Base-by-base conservation (phyloP, 2,888 invertebrate species). In the Agriopis aurantiaria region DNA sequence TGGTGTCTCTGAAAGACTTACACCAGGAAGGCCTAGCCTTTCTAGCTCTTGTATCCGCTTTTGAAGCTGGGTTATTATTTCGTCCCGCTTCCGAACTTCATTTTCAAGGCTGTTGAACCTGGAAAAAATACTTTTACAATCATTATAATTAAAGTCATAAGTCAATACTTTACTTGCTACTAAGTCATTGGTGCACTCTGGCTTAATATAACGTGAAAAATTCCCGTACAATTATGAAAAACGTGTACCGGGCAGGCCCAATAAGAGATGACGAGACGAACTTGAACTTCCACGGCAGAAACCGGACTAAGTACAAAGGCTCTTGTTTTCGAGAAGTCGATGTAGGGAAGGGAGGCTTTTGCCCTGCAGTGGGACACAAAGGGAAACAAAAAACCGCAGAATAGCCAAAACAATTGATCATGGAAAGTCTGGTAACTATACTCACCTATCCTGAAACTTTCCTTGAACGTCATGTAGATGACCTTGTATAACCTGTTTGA, bases 21-120 rank as follows among this genome's bases (percentile, higher is more conserved):
- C 59, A 3, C 84, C 80, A 33, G 85, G 66, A 23, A 90, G 73
- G 1, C 93, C 93, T 55, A 91, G 73, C 65, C 86, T 89, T 84
- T 97, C 96, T 77, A 97, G 84, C 83, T 97, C 96, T 85, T 96
- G 95, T 80, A 97, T 97, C 81, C 97, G 95, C 78, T 95, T 95
- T 85, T 97, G 97, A 52, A 98, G 95, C 85, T 97, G 96, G 63
- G 95, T 95, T 80, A 98, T 98, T 71, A 98, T 96, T 82, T 97
- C 97, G 85, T 98, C 98, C 49, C 97, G 95, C 81, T 96, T 96
- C 46, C 96, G 94, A n/a, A 98, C 96, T 90, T 98, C 98, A 72
- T 96, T 95, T 88, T 98, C 97, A 86, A 98, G 92, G 75, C 95
- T 96, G 70, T 96, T 95, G 84, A 97, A 97, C 69, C 97, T 95